These are phyloP conservation scores for Ligdia adustata DNA, from an alignment of 2,888 invertebrate species.

Conservation along the genomic window DNA sequence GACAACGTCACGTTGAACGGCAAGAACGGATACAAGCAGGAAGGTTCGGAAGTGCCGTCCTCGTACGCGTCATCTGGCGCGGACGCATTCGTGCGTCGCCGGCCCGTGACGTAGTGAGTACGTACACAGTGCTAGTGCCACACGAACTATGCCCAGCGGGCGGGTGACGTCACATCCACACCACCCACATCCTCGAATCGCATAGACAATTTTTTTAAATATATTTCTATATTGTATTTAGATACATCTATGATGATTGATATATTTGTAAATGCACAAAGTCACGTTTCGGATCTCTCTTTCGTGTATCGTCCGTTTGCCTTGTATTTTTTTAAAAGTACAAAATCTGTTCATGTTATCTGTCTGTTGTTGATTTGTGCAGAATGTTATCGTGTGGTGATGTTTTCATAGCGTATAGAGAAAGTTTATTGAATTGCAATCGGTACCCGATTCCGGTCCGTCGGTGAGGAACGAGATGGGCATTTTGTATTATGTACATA, in stretches of 20 bases:
- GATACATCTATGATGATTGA: constrained; percentile 33
- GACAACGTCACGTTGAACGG: constrained; percentile 62
- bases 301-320: constrained; percentile 58
- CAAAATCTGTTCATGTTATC: no score
- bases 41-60: constrained; percentile 69
- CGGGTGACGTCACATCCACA: not conserved
- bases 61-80: constrained; percentile 76
- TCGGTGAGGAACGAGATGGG: constrained; percentile 49
- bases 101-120: constrained; percentile 45
- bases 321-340: constrained; percentile 70
- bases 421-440: constrained; percentile 22
- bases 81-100: constrained; percentile 75
- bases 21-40: constrained; percentile 74
- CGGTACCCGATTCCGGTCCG: constrained; percentile 1
- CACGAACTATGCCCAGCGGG: no score
- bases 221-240: constrained; percentile 32
- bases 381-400: constrained; percentile 40
- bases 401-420: constrained; percentile 18
- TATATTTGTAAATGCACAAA: constrained; percentile 62
- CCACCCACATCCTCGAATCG: no score
- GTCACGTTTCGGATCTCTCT: constrained; percentile 54
- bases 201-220: constrained; percentile 20
- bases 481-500: constrained; percentile 59
- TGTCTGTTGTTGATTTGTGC: no score
- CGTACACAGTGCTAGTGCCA: not conserved